phyloP scores from a whole-genome alignment of 2,797 vertebrate genomes.

The Labroides dimidiatus region DNA sequence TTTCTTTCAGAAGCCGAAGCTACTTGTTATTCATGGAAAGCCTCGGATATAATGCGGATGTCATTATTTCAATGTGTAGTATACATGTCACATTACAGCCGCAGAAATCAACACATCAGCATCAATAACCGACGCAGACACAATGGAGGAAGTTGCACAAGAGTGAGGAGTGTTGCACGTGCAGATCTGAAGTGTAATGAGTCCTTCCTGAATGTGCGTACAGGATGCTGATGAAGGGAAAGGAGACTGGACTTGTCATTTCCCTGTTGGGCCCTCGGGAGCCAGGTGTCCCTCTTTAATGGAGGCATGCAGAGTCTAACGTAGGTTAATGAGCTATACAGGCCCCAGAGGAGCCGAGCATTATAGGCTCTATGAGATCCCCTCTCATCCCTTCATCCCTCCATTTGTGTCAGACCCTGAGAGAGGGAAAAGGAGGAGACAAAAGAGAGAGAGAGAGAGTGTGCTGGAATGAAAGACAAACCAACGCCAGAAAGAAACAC shows the following conservation, averaged over 20 bases:
- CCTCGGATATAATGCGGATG: slow-evolving; percentile 22
- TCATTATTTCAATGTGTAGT: slow-evolving; percentile 51
- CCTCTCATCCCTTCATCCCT: slow-evolving; percentile 77
- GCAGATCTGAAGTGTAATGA: slow-evolving; percentile 26
- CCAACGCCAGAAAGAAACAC: slow-evolving; percentile 41
- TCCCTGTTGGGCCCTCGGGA: slow-evolving; percentile 63
- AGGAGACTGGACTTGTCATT: slow-evolving; percentile 67
- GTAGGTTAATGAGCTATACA: slow-evolving; percentile 82
- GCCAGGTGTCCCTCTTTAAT: slow-evolving; percentile 81
- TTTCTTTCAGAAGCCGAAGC: slow-evolving; percentile 25
- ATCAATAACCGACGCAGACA: slow-evolving; percentile 34
- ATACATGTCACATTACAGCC: slow-evolving; percentile 46
- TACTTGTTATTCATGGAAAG: slow-evolving; percentile 57
- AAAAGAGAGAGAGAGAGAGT: slow-evolving; percentile 59
- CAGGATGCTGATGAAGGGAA: slow-evolving; percentile 66
- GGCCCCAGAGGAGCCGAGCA: slow-evolving; percentile 72
- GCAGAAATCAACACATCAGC: slow-evolving; percentile 47
- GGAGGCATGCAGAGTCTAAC: slow-evolving; percentile 72
- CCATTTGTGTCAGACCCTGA: slow-evolving; percentile 76
- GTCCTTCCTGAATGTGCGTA: slow-evolving; percentile 20
- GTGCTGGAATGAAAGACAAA: slow-evolving; percentile 48
- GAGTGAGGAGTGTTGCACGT: not conserved
- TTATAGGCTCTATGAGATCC: slow-evolving; percentile 76
- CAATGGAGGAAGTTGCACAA: slow-evolving; percentile 19
- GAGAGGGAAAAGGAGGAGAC: slow-evolving; percentile 65